Evolutionary conservation across 2,888 invertebrate genomes (phyloP).

Genomic region (Torymus auratus): DNA sequence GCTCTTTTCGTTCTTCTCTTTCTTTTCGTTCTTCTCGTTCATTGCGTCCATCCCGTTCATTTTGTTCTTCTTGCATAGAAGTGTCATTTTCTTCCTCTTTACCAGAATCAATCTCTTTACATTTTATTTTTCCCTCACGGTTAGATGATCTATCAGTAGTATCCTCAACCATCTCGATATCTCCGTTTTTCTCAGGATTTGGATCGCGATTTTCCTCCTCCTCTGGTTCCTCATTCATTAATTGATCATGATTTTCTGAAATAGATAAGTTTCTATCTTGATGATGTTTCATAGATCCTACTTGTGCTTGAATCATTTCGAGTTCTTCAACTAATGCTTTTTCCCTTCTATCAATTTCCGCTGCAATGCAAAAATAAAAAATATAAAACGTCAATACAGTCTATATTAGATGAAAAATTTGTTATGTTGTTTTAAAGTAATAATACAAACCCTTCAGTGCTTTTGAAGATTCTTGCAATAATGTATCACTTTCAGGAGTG

Average conservation of each 20-base stretch:
- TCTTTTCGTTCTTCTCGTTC: no score
- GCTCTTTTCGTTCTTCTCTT: no score
- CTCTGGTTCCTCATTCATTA: constrained; percentile 62
- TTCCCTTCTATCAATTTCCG: constrained; percentile 72
- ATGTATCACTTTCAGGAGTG: constrained; percentile 75
- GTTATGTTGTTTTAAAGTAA: background rate
- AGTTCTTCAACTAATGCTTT: constrained; percentile 70
- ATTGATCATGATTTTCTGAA: constrained; percentile 55
- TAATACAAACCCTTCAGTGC: constrained; percentile 69
- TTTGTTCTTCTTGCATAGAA: constrained; percentile 37
- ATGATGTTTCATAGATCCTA: constrained; percentile 68
- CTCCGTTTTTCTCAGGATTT: constrained; percentile 68
- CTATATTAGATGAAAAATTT: background rate
- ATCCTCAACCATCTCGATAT: constrained; percentile 52
- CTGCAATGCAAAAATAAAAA: constrained; percentile 61
- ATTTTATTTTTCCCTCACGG: constrained; percentile 23
- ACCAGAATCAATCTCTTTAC: constrained; percentile 24
- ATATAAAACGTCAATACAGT: background rate
- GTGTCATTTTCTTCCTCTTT: constrained; percentile 53
- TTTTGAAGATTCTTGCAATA: constrained; percentile 71
- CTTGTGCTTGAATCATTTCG: constrained; percentile 71
- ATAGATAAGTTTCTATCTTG: constrained; percentile 65
- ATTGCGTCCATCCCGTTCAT: background rate
- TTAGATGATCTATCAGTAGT: constrained; percentile 21
- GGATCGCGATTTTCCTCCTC: constrained; percentile 74